These are phyloP conservation scores for Falco novaeseelandiae DNA, from an alignment of 2,797 vertebrate species.

Conservation along the genomic window DNA sequence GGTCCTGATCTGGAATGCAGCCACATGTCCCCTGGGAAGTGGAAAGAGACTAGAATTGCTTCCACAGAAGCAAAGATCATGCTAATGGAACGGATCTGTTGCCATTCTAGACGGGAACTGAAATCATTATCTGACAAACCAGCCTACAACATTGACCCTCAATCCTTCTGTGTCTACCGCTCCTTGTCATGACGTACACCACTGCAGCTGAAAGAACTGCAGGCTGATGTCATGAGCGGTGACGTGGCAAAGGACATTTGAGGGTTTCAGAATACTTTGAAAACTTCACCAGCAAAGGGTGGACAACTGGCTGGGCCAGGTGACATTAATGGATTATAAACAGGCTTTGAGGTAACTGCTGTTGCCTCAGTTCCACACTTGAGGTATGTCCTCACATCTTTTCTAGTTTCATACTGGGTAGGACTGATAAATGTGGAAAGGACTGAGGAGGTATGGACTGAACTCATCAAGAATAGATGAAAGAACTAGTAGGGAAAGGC, in stretches of 20 bases:
- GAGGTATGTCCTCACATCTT: neutral
- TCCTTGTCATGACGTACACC: neutral
- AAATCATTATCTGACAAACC: neutral
- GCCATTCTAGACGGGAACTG: neutral
- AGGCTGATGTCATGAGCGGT: neutral
- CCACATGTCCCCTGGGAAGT: neutral
- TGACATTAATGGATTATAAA: neutral
- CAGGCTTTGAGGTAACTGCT: neutral
- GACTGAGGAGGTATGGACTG: neutral
- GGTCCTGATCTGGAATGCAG: neutral
- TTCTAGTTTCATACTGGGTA: neutral
- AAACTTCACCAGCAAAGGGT: neutral
- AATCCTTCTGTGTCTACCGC: neutral
- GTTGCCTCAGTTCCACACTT: neutral
- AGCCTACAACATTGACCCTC: neutral
- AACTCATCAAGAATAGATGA: neutral
- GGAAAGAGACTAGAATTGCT: neutral
- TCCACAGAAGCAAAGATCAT: neutral
- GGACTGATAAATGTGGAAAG: neutral
- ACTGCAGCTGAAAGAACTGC: neutral
- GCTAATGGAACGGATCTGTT: neutral
- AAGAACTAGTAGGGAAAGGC: neutral
- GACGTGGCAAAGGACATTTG: neutral
- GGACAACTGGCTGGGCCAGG: neutral
- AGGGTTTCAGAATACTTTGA: neutral